Evolutionary conservation across 2,113 vertebrate genomes (phyloP), one percentile per base, ranked within the genome.

Genomic region (Apteryx mantelli): DNA sequence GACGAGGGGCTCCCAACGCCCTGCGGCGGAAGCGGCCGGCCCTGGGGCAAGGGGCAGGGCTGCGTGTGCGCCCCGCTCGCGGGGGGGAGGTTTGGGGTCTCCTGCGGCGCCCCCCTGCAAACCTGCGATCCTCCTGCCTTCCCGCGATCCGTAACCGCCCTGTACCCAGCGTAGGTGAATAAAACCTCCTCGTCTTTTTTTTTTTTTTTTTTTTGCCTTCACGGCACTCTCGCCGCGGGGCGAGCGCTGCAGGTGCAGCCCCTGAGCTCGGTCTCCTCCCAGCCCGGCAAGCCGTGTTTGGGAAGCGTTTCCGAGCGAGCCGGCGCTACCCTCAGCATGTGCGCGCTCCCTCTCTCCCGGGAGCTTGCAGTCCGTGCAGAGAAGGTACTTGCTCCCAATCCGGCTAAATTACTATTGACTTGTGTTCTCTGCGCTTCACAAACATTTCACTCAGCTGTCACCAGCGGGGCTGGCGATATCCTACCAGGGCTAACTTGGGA

Each of bases 331-430:
- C 90, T 58, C 18, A 3, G 30, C 13, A 2, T 20, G 36, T 28
- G 9, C 4, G 16, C 18, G 11, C 75, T 53, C 30, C 96, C 94
- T 88, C 89, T 60, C 71, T 44, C 89, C 90, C 34, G 2, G 95
- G 97, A 97, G 97, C 83, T 24, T 4, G 3, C 97, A 14, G 92
- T 95, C 97, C 97, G 97, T 98, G 97, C 42, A 1, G 96, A 89
- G 96, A 97, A 97, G 97, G 97, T 36, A 34, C 97, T 77, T 87
- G 96, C 94, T 98, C 97, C 97, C 98, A 97, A 96, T 98, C 96
- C 97, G 73, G 95, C 96, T 98, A 97, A 98, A 98, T 98, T 94
- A 88, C 97, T 97, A 98, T 98, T 94, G 98, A 98, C 98, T 98
- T 97, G 97, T 98, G 97, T 98, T 98, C 97, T 83, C 96, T 97